Base-by-base conservation (phyloP, 2,797 vertebrate genomes). In the Tiaroga cobitis region DNA sequence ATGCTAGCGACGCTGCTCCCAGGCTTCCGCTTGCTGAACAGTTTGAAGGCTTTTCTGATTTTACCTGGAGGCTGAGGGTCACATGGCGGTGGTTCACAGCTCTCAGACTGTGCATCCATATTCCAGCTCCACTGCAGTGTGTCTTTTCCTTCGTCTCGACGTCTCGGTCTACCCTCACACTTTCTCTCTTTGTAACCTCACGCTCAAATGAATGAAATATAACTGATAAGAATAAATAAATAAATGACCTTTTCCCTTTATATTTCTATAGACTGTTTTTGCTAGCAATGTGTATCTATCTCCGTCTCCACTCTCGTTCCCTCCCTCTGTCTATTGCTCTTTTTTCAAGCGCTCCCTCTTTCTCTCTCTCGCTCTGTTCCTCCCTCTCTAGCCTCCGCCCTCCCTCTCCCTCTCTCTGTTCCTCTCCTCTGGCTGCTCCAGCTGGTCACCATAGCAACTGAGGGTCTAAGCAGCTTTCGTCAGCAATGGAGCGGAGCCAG, bases 41-140 rank as follows among this genome's bases (percentile, higher is more conserved):
- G 94, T 93, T 99, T 99, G 93, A 99, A 98, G 89, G 98, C 97
- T 92, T 97, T 99, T 91, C 97, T 97, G 89, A 98, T 98, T 96
- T 96, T 98, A 87, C 97, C 97, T 90, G 97, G 94, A 83, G 97
- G 96, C 93, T 96, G 97, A 76, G 97, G 94, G 92, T 98, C 97
- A 92, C 95, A 94, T 87, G 96, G 93, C 90, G 96, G 95, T 90
- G 96, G 94, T 87, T 97, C 95, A 80, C 93, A 93, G 90, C 94
- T 96, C 85, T 98, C 98, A 68, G 93, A 96, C 90, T 96, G 97
- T 94, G 95, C 95, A 95, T 99, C 98, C 98, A 99, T 99, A 93
- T 96, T 96, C 74, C 49, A 81, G 63, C 26, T 86, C 84, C 86
- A 80, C 84, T 86, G 88, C 85, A 88, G 85, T 75, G 83, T 88